These are phyloP conservation scores for Papilio dardanus DNA, from an alignment of 1,140 invertebrate genomes.

Conservation along the genomic window DNA sequence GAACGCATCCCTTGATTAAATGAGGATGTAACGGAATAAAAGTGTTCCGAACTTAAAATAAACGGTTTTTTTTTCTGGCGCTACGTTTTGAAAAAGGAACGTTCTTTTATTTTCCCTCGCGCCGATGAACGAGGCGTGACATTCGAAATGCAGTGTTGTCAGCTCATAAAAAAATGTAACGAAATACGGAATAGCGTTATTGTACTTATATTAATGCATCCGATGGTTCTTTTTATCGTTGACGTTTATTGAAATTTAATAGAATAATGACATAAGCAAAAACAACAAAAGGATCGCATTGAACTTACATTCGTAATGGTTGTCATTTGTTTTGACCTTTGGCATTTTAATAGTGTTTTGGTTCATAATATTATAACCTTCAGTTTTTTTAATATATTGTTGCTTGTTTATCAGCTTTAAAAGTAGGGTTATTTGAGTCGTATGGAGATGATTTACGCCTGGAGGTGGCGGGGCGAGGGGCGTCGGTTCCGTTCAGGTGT, in stretches of 20 bases:
- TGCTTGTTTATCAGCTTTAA: constrained; percentile 26
- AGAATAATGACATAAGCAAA: constrained; percentile 59
- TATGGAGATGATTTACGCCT: constrained; percentile 46
- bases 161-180: constrained; percentile 61
- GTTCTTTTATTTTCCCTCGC: constrained; percentile 68
- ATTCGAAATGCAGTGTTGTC: constrained; percentile 71
- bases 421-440: constrained; percentile 29
- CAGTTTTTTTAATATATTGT: constrained; percentile 5
- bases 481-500: constrained; percentile 53
- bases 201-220: constrained; percentile 67
- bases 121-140: constrained; percentile 73
- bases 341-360: background rate
- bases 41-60: constrained; percentile 62
- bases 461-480: background rate
- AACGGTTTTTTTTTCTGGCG: constrained; percentile 59
- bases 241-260: constrained; percentile 54
- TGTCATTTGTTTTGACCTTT: background rate
- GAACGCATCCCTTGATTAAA: constrained; percentile 59
- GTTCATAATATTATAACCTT: background rate
- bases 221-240: constrained; percentile 65
- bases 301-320: constrained; percentile 46
- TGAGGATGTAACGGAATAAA: constrained; percentile 63
- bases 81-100: constrained; percentile 54
- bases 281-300: too few relatives aligned
- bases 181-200: constrained; percentile 58